phyloP scores from a whole-genome alignment of 2,797 vertebrate genomes.

The Tangara arthus region DNA sequence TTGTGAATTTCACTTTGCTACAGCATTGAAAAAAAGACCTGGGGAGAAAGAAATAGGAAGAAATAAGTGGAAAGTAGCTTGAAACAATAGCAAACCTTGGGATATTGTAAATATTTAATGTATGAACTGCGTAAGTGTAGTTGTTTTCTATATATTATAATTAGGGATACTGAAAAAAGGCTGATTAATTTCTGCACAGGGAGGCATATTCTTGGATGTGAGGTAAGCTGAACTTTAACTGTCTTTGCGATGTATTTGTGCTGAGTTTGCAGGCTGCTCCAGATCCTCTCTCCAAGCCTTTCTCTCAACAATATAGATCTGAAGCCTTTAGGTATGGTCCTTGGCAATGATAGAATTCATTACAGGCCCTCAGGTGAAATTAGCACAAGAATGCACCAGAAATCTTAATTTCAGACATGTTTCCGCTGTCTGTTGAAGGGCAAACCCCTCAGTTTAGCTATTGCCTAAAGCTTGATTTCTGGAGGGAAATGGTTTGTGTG shows the following conservation, averaged over 20 bases:
- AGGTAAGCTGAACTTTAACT: background rate
- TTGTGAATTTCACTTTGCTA: constrained; percentile 19
- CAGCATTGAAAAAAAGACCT: background rate
- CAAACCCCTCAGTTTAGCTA: background rate
- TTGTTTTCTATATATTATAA: background rate
- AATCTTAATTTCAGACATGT: background rate
- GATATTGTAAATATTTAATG: constrained; percentile 22
- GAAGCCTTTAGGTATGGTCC: background rate
- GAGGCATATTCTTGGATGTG: background rate
- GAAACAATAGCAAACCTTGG: background rate
- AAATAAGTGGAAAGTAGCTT: background rate
- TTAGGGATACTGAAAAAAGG: background rate
- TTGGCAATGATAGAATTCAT: background rate
- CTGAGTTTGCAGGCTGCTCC: background rate
- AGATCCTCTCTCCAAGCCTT: background rate
- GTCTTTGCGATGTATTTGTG: background rate
- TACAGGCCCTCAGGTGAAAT: background rate
- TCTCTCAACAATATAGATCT: background rate
- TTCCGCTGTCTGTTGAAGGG: background rate
- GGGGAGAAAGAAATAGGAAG: background rate
- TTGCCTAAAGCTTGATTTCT: background rate
- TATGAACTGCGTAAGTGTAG: background rate
- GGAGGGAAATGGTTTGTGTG: background rate
- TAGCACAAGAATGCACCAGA: background rate
- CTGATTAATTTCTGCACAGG: background rate